These are phyloP conservation scores for Leucophenga varia DNA, from an alignment of 1,140 invertebrate species.

Conservation along the genomic window DNA sequence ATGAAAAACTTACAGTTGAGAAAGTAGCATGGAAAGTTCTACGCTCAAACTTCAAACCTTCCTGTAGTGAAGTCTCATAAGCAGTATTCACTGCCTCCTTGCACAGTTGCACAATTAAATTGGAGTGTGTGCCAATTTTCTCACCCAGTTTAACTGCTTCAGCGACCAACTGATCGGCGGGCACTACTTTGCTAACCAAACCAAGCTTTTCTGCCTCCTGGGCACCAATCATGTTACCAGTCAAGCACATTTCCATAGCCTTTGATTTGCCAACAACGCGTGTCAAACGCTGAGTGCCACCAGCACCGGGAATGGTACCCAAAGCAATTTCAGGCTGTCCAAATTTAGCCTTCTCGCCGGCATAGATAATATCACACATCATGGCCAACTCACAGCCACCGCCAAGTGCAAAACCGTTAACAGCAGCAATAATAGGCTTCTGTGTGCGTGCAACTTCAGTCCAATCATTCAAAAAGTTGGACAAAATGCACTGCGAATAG, in stretches of 20 bases:
- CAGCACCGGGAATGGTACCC: slow-evolving; percentile 96
- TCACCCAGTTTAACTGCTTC: slow-evolving; percentile 93
- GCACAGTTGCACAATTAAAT: slow-evolving; percentile 80
- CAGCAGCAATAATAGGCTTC: slow-evolving; percentile 97
- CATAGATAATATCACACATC: slow-evolving; percentile 99
- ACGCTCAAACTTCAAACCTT: slow-evolving; percentile 90
- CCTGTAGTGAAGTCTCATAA: slow-evolving; percentile 81
- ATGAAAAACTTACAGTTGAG: slow-evolving; percentile 66
- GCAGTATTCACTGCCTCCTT: slow-evolving; percentile 95
- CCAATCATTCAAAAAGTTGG: slow-evolving; percentile 82
- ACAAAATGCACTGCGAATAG: slow-evolving; percentile 71
- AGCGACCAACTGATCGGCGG: slow-evolving; percentile 81
- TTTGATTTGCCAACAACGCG: slow-evolving; percentile 93
- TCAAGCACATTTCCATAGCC: slow-evolving; percentile 98
- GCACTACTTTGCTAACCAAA: slow-evolving; percentile 90
- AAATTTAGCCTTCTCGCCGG: slow-evolving; percentile 96
- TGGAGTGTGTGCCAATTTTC: slow-evolving; percentile 90
- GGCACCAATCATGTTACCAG: slow-evolving; percentile 87
- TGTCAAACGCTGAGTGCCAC: slow-evolving; percentile 93
- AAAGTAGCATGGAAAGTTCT: slow-evolving; percentile 92
- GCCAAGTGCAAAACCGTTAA: slow-evolving; percentile 93
- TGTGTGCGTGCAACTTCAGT: slow-evolving; percentile 69
- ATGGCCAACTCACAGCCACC: slow-evolving; percentile 98
- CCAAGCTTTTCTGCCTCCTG: slow-evolving; percentile 86
- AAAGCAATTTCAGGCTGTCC: slow-evolving; percentile 97